Base-by-base conservation (phyloP, 2,888 invertebrate genomes). In the Stenchaetothrips biformis region DNA sequence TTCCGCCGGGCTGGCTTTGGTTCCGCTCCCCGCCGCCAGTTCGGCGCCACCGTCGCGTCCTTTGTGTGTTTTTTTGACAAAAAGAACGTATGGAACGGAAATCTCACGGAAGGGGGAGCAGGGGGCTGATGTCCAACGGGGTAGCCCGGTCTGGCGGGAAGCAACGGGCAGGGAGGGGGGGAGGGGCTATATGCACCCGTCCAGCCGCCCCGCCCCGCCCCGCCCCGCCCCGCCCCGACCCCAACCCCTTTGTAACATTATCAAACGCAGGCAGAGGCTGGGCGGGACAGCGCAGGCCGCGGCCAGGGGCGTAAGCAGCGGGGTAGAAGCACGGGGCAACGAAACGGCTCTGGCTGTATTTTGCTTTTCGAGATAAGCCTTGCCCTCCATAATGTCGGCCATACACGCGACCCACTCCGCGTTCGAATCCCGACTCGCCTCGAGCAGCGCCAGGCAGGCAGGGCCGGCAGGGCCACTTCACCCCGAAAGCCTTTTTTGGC, bases 61-160 rank as follows among this genome's bases (percentile, higher is more conserved):
- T 74, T 74, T 74, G 67, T 74, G 67, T 25, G 67, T 74, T 74
- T 74, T 74, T 74, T 21, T 74, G 67, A 74, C 67, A 74, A 74
- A 74, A 74, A 74, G 67, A 74, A 74, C 67, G 67, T 74, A 74
- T 74, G 67, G 67, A 7, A 74, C 67, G 67, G 67, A 74, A 74
- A 74, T 74, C 67, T 74, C 67, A 25, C 11, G 67, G 67, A 25
- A 3, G n/a, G 67, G 67, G 67, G 25, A 25, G 25, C 21, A 25
- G 67, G 25, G 9, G 67, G 67, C 21, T 25, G 67, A 74, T 25
- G 67, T 74, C 67, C 67, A 74, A 74, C 25, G 21, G 67, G 67
- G 9, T 21, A 74, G 25, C 67, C 67, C 67, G 53, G 53, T 13
- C 53, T 11, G 16, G 53, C 53, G 7, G n/a, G n/a, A n/a, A n/a